Evolutionary conservation across 2,797 vertebrate genomes (phyloP).

Genomic region (Valencia hispanica): DNA sequence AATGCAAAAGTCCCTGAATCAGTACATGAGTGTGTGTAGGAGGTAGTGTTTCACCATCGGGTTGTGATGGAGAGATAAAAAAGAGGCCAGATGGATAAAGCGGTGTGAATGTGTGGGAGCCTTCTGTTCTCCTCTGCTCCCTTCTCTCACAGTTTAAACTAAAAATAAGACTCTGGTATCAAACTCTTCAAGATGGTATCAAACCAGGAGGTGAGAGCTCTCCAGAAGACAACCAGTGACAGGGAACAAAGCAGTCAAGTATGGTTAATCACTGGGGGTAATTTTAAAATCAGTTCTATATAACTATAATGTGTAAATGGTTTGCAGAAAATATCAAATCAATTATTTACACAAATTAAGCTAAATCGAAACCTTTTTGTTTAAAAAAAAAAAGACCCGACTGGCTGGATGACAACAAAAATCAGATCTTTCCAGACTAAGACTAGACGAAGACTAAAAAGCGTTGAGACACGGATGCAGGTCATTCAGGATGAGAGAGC

Average conservation of each 20-base stretch:
- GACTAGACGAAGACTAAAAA: too few relatives aligned
- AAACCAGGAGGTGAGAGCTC: not conserved
- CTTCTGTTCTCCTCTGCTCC: conserved; percentile 47
- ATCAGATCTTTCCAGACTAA: not conserved
- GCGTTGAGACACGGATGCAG: not conserved
- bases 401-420: not conserved
- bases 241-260: not conserved
- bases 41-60: conserved; percentile 62
- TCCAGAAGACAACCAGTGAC: conserved; percentile 3
- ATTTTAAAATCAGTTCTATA: conserved; percentile 6
- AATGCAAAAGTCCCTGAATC: conserved; percentile 31
- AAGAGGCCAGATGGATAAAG: conserved; percentile 65
- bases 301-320: not conserved
- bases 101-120: conserved; percentile 61
- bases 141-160: conserved; percentile 47
- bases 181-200: conserved; percentile 14
- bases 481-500: not conserved
- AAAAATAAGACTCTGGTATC: conserved; percentile 62
- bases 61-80: conserved; percentile 65
- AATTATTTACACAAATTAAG: not conserved
- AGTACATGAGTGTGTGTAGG: conserved; percentile 40
- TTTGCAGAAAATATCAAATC: not conserved
- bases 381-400: not conserved
- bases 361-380: not conserved
- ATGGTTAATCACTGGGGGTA: not conserved